Base-by-base conservation (phyloP, 1,140 invertebrate genomes). In the Drosophila murphyi region DNA sequence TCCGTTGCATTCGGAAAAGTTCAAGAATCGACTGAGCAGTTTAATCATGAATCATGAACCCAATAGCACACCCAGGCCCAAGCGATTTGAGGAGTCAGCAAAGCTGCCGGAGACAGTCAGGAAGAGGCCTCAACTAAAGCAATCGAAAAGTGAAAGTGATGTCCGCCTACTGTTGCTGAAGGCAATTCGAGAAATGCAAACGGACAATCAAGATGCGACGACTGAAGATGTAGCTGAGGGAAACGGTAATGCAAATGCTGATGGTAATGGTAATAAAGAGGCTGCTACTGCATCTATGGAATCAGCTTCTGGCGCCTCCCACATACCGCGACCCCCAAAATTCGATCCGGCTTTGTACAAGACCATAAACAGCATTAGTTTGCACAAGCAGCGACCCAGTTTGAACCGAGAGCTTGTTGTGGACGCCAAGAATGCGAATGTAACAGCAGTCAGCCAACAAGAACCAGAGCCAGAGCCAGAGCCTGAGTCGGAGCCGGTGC, bases 291-390 rank as follows among this genome's bases (percentile, higher is more conserved):
- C 4, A 45, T 2, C 56, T 45, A 32, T 7, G 28, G 34, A 60
- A 2, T 12, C 52, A 61, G 32, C 62, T 41, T 37, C 32, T 47
- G 35, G 29, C 32, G 34, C 37, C 47, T 35, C n/a, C 50, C 48
- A 37, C 45, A 91, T 92, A 72, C 91, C 91, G 41, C 87, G 77
- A 61, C 76, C 91, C 32, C 91, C 91, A 41, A 92, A 92, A 89
- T 92, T 92, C 72, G 91, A 92, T 90, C 90, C 91, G 57, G 67
- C 90, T 51, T 63, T 92, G 47, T 92, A 92, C 70, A 92, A 90
- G 82, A 92, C 91, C 69, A 88, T 92, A 61, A 91, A 89, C 72
- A 91, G 78, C 73, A 76, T 89, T 75, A 81, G 82, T 78, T 83
- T 73, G 57, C 74, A 72, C 62, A 92, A 91, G 78, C 83, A 92